Conservation (phyloP, 2,797 vertebrate genomes). For the Sphenodon punctatus region DNA sequence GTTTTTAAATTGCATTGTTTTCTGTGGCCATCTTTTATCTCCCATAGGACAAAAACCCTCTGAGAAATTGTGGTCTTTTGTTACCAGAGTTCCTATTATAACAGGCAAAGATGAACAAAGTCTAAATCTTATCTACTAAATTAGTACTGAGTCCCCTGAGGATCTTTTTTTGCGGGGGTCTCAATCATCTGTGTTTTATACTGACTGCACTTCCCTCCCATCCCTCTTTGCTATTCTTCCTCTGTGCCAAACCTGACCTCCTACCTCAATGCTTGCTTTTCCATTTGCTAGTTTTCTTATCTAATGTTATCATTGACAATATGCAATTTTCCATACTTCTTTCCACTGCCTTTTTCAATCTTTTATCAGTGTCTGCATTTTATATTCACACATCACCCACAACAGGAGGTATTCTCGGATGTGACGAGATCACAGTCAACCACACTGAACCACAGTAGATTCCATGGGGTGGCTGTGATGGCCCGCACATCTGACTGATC, state of each 20-base stretch:
- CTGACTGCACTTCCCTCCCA: neutral
- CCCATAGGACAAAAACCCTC: neutral
- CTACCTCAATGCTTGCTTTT: neutral
- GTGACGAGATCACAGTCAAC: too few species aligned
- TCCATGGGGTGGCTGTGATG: too few species aligned
- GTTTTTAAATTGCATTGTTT: neutral
- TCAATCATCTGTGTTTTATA: slow-evolving; percentile 4
- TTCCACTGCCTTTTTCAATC: neutral
- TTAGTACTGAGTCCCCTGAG: neutral
- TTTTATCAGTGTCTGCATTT: neutral
- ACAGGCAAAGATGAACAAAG: slow-evolving; percentile 4
- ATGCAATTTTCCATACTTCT: slow-evolving; percentile 12
- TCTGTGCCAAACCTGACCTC: neutral
- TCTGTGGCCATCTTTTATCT: neutral
- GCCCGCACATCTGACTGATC: too few species aligned
- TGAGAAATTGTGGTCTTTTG: neutral
- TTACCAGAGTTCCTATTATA: neutral
- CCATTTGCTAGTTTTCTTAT: neutral
- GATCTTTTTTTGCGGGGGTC: neutral
- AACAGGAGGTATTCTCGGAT: too few species aligned
- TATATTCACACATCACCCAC: neutral
- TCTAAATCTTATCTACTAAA: slow-evolving; percentile 25
- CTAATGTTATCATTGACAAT: neutral
- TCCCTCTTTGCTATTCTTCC: neutral
- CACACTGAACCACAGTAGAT: too few species aligned